Evolutionary conservation across 1,140 invertebrate genomes (phyloP).

Genomic region (Macrotrachela quadricornifera): DNA sequence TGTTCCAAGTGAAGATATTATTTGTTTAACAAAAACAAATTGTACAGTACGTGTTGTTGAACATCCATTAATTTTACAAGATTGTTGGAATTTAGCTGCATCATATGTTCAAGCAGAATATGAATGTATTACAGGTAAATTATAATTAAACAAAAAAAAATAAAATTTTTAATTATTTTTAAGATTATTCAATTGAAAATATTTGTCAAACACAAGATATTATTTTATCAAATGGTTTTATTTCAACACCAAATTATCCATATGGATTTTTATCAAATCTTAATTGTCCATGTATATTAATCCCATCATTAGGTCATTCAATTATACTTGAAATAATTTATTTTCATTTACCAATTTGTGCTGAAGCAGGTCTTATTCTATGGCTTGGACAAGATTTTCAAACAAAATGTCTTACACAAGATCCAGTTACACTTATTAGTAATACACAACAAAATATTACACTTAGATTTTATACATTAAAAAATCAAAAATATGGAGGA

Average conservation of each 20-base stretch:
- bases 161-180: neutral
- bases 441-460: slow-evolving; percentile 4
- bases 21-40: neutral
- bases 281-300: slow-evolving; percentile 4
- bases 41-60: slow-evolving; percentile 4
- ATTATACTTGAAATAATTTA: neutral
- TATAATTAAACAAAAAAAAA: neutral
- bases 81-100: slow-evolving; percentile 7
- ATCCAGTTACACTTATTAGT: neutral
- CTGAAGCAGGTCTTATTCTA: slow-evolving; percentile 4
- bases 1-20: slow-evolving; percentile 4
- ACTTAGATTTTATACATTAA: slow-evolving; percentile 1
- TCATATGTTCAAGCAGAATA: slow-evolving; percentile 6
- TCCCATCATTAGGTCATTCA: neutral
- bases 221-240: neutral
- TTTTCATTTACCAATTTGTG: slow-evolving; percentile 2
- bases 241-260: slow-evolving; percentile 4
- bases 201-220: slow-evolving; percentile 2
- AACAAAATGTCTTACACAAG: slow-evolving; percentile 1
- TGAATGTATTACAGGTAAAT: slow-evolving; percentile 4
- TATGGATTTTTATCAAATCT: neutral
- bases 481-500: neutral
- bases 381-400: neutral
- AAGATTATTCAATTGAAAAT: slow-evolving; percentile 2
- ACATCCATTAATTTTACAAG: slow-evolving; percentile 7